Base-by-base conservation (phyloP, 2,888 invertebrate genomes). In the Malthinus seriepunctatus region DNA sequence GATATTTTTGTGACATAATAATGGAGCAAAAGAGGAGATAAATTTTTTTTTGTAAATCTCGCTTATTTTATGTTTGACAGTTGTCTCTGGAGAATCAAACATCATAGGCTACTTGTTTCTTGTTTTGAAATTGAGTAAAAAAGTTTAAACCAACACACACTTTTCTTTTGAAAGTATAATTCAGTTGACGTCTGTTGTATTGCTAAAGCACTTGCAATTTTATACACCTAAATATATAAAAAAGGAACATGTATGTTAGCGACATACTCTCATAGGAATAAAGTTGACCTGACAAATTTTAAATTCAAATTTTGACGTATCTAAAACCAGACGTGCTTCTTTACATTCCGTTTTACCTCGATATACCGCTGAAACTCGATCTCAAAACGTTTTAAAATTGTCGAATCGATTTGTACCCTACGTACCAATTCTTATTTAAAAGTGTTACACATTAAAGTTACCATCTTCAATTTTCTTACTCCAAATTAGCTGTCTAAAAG, bases 121-220 rank as follows among this genome's bases (percentile, higher is more conserved):
- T 51, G 51, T 51, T 44, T 51, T 33, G n/a, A 15, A 32, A 42
- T 33, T 35, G 11, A 45, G 52, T 33, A 34, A 32, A 52, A 52
- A 52, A 52, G 51, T 44, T 52, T 15, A 39, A 32, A 44, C 45
- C 38, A 12, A 44, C 42, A 45, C 2, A 23, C 35, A 44, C 52
- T 52, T 52, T 52, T 45, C 34, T 23, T 15, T 45, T 52, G 45
- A 52, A 52, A 45, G 52, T 33, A 52, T 52, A 52, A 52, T 52
- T 52, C 44, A 52, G 42, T 52, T 51, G 11, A 44, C 44, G 35
- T 52, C 51, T 44, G 35, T 42, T 44, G 35, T 42, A 51, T 32
- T 51, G 51, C 42, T 32, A 39, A n/a, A 52, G 52, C 52, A 52
- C 45, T 45, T 52, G 42, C 52, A 52, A 52, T 52, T 52, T 52